Base-by-base conservation (phyloP, 1,140 invertebrate species). In the Druon quercuslanigerum region DNA sequence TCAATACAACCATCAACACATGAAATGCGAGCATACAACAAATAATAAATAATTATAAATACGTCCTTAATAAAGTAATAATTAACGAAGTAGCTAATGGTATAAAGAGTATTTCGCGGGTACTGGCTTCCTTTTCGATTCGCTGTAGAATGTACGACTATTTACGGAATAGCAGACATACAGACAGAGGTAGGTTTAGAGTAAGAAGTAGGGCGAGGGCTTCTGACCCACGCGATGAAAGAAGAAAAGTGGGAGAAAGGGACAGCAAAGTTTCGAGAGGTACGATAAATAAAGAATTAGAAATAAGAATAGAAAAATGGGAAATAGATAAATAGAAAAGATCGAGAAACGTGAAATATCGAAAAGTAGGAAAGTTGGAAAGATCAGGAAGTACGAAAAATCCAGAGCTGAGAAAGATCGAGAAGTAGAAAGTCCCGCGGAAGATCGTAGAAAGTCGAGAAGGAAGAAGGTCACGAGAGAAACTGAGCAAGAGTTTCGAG, bases 81-180 rank as follows among this genome's bases (percentile, higher is more conserved):
- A 82, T 83, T 79, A 78, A 71, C 74, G 80, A 81, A 77, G 56
- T 73, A 78, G 52, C 78, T 78, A 74, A 66, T 74, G 40, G 73
- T 70, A 77, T 51, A 80, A 81, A 60, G 84, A 86, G 85, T 86
- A 86, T 86, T 84, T 54, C 77, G 79, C 82, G 80, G 81, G 84
- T 82, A 85, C 85, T 84, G 81, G 76, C 76, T 74, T 82, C 78
- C 60, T 72, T 73, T 71, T 72, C 51, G 60, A 66, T 25, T 66
- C 71, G 46, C 14, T 73, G 50, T 74, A 46, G 71, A 17, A 71
- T 73, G 72, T n/a, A 66, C 50, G 66, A 66, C 52, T 50, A 75
- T 75, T 46, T 50, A 56, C 6, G 40, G n/a, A 75, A 33, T 73
- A 72, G 11, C 60, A 73, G 72, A 14, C 25, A 72, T 71, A 74